Evolutionary conservation across 2,888 invertebrate species (phyloP), one percentile per base, ranked within the genome.

Genomic region (Phania funesta): DNA sequence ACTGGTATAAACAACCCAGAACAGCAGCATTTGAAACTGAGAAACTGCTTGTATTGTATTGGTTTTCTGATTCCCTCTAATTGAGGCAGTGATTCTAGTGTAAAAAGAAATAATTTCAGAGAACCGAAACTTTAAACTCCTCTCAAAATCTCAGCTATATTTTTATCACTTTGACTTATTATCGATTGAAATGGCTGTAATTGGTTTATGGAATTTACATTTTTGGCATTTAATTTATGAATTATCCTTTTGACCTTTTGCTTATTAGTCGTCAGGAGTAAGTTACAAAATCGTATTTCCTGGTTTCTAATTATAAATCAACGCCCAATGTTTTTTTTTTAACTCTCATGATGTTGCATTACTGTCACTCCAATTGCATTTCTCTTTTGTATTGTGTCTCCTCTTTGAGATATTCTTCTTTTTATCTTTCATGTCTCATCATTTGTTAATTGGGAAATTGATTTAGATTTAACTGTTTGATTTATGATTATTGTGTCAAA

Each of bases 401-500:
- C 54, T 32, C 22, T 41, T 46, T 26, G 16, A 24, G 52, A 38
- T 44, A 41, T 46, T 35, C 65, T 70, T 22, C 67, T 56, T 71
- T 78, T 54, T 46, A 74, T 32, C 56, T 67, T 70, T 74, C 74
- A 73, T 54, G 78, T 78, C 74, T 65, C 70, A 78, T 82, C 82
- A 82, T 78, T 78, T 78, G 78, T 82, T 82, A 82, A 82, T 82
- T 82, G 78, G 78, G 65, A 78, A 82, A 82, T 78, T 78, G 82
- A 82, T 82, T 82, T 78, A 75, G 82, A 78, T 82, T 82, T 74
- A 82, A 82, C 82, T 78, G 82, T 81, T 83, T 85, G 85, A 85
- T 85, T 85, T 85, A 85, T 84, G 85, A 84, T 83, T 84, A 80
- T 77, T 76, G 79, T 84, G 85, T 83, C 85, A 83, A 83, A 84